Evolutionary conservation across 2,797 vertebrate genomes (phyloP), one percentile per base, ranked within the genome.

Genomic region (Parauchenoglanis punctatus): DNA sequence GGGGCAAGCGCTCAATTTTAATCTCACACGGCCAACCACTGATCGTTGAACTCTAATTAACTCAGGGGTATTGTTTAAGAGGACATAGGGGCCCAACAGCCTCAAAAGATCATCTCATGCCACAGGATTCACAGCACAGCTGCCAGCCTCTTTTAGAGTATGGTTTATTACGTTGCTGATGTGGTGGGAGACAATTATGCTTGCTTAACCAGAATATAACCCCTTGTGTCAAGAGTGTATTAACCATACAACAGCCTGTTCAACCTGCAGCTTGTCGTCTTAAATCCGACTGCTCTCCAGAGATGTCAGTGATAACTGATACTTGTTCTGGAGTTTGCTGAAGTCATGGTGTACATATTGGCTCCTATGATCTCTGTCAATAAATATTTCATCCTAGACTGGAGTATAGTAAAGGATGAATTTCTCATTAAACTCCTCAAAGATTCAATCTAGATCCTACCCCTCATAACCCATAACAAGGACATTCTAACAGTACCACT

Each of bases 1-100:
- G 96, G 96, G 94, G 89, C 95, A 95, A 94, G 92, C 95, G 94
- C 95, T 96, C 96, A 96, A 94, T 96, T 96, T 96, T 95, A 96
- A 96, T 96, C 94, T 96, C 93, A 93, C 95, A 93, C 91, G 91
- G 92, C 90, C 90, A 83, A 88, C 92, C 92, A 90, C 94, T 95
- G 95, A 96, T 96, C 95, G 91, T 95, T 96, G 95, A 93, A 92
- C 91, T 96, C 94, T 95, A 96, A 96, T 96, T 96, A 96, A 94
- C 94, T 93, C 85, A 84, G 92, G 83, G 88, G 90, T 92, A 92
- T 93, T 95, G 94, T 95, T 96, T 95, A 93, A 94, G 93, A 91
- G 91, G 89, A 91, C 70, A 90, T 89, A 90, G 91, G 92, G 76
- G 90, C 91, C 92, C 81, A 90, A 87, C 54, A 65, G 72, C 67